Percentiles rank a stretch among this genome's conserved stretches.
phyloP scores from a whole-genome alignment of 2,888 invertebrate species.

The Frankliniella fusca region DNA sequence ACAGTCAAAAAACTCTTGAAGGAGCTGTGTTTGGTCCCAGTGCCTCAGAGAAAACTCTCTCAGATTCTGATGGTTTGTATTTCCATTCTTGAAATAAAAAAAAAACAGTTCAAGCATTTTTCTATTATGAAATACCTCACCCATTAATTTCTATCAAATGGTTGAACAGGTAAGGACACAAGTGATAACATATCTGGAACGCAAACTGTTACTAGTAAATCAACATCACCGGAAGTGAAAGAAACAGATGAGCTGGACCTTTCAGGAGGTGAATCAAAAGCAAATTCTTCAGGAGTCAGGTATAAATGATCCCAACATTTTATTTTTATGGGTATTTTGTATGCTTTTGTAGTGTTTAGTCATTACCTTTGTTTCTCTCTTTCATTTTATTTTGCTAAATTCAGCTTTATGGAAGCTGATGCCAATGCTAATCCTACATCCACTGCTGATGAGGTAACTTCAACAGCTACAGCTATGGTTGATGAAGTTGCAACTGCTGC shows the following conservation, averaged over 20 bases:
- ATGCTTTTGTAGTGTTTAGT: background rate
- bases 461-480: background rate
- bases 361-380: background rate
- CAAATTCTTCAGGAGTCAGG: background rate
- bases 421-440: conserved; percentile 8
- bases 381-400: background rate
- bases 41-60: background rate
- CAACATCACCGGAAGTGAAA: background rate
- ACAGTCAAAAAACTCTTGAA: background rate
- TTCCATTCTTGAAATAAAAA: too few species aligned
- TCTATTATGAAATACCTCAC: background rate
- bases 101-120: too few species aligned
- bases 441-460: background rate
- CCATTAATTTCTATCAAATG: background rate
- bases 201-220: background rate
- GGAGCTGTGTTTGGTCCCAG: background rate
- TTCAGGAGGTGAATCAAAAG: background rate
- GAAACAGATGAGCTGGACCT: background rate
- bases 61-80: background rate
- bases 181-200: background rate
- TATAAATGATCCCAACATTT: background rate
- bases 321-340: background rate
- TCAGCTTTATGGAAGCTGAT: conserved; percentile 12
- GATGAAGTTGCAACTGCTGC: conserved; percentile 4
- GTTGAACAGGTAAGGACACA: background rate